Conservation (phyloP, 2,113 vertebrate species). For the Aphyosemion australe region DNA sequence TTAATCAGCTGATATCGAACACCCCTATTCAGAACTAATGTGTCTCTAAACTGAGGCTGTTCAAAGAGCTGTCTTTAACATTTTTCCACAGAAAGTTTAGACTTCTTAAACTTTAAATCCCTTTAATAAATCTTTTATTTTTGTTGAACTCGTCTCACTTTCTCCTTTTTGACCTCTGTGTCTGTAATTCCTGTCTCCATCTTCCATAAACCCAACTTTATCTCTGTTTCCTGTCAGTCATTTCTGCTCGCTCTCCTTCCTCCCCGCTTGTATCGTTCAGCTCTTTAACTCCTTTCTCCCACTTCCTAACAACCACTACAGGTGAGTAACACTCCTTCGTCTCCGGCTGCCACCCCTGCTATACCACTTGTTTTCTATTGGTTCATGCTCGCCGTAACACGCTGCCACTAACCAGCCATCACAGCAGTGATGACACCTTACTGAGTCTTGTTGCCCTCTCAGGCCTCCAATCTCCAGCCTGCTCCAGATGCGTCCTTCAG, state of each 20-base stretch:
- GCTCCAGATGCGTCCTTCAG: not conserved
- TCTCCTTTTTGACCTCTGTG: not conserved
- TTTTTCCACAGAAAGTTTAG: too few relatives aligned
- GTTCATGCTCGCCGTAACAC: not conserved
- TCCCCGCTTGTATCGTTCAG: not conserved
- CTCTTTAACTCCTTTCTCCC: not conserved
- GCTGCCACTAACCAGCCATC: conserved; percentile 1
- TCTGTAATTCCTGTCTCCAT: too few relatives aligned
- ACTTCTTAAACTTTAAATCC: too few relatives aligned
- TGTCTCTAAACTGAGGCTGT: too few relatives aligned
- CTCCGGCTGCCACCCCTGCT: not conserved
- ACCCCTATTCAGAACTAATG: too few relatives aligned
- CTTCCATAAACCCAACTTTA: too few relatives aligned
- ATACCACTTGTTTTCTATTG: conserved; percentile 1
- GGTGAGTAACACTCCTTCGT: conserved; percentile 6
- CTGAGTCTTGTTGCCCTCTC: not conserved
- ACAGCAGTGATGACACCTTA: not conserved
- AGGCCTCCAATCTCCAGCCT: not conserved
- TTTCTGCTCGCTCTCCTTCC: not conserved
- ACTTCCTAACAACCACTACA: conserved; percentile 6
- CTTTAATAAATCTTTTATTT: too few relatives aligned
- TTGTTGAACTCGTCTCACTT: too few relatives aligned
- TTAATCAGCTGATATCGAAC: too few relatives aligned
- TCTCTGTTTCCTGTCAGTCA: not conserved
- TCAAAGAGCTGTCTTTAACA: too few relatives aligned